These are phyloP conservation scores for Philereme vetulata DNA, from an alignment of 2,888 invertebrate species.

Conservation along the genomic window DNA sequence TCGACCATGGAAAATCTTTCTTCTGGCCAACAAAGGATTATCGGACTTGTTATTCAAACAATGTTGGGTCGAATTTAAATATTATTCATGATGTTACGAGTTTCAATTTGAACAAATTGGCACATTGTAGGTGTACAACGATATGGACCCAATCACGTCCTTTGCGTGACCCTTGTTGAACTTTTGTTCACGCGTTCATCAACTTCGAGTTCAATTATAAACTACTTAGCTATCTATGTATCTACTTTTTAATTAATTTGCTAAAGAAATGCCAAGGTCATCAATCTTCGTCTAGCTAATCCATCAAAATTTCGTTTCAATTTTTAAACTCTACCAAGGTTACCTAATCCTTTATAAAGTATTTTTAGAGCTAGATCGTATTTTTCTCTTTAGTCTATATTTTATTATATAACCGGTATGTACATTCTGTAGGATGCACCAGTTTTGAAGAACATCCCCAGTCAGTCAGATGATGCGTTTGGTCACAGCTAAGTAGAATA, in stretches of 20 bases:
- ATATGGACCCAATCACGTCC: neutral
- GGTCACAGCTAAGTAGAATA: slow-evolving; percentile 74
- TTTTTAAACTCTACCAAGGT: too few relatives aligned
- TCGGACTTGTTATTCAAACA: slow-evolving; percentile 17
- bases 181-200: too few relatives aligned
- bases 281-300: too few relatives aligned
- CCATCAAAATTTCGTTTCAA: too few relatives aligned
- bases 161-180: neutral
- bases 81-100: neutral
- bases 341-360: too few relatives aligned
- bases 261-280: too few relatives aligned
- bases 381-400: too few relatives aligned
- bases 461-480: slow-evolving; percentile 44
- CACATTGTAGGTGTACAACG: neutral
- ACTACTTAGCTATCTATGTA: too few relatives aligned
- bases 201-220: too few relatives aligned
- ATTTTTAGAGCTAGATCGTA: too few relatives aligned
- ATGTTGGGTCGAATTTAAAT: slow-evolving; percentile 1
- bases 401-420: neutral
- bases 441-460: slow-evolving; percentile 37
- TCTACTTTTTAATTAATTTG: too few relatives aligned
- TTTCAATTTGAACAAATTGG: neutral
- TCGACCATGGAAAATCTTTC: slow-evolving; percentile 33
- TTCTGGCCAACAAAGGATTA: slow-evolving; percentile 32
- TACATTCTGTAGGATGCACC: neutral